Percentiles rank a stretch among this genome's conserved stretches.
These are phyloP conservation scores for Lethrus apterus DNA, from an alignment of 1,140 invertebrate genomes.

Conservation along the genomic window DNA sequence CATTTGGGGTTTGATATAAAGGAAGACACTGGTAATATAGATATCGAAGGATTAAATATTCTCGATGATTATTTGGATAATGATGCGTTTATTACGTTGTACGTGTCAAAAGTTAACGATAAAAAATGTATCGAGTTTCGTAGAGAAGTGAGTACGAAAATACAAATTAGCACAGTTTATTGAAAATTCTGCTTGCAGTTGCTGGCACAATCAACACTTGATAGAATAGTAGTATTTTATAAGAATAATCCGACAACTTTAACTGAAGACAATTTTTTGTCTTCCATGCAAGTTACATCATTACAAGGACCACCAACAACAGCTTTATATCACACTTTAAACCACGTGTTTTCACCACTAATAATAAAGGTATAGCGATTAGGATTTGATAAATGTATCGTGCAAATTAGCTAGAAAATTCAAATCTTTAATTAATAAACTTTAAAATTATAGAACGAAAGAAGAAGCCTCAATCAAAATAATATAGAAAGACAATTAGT, in stretches of 20 bases:
- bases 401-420: too few species aligned
- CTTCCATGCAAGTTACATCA: constrained; percentile 26
- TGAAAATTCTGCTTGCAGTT: neutral
- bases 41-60: constrained; percentile 19
- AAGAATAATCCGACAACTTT: constrained; percentile 22
- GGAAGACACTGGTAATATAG: constrained; percentile 27
- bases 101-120: constrained; percentile 21
- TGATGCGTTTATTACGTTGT: constrained; percentile 20
- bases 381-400: too few species aligned
- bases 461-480: constrained; percentile 14
- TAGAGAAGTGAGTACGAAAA: constrained; percentile 13
- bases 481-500: constrained; percentile 27
- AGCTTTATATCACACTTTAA: constrained; percentile 33
- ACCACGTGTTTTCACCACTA: constrained; percentile 33
- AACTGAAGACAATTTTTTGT: constrained; percentile 24
- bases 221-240: constrained; percentile 24
- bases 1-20: constrained; percentile 24
- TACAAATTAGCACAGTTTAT: constrained; percentile 6
- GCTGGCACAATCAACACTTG: neutral
- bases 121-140: constrained; percentile 23
- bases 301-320: constrained; percentile 32
- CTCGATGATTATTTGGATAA: constrained; percentile 28
- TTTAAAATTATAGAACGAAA: constrained; percentile 12
- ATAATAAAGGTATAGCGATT: constrained; percentile 20
- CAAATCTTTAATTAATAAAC: neutral